Base-by-base conservation (phyloP, 2,113 vertebrate genomes). In the Atherinomorus stipes region DNA sequence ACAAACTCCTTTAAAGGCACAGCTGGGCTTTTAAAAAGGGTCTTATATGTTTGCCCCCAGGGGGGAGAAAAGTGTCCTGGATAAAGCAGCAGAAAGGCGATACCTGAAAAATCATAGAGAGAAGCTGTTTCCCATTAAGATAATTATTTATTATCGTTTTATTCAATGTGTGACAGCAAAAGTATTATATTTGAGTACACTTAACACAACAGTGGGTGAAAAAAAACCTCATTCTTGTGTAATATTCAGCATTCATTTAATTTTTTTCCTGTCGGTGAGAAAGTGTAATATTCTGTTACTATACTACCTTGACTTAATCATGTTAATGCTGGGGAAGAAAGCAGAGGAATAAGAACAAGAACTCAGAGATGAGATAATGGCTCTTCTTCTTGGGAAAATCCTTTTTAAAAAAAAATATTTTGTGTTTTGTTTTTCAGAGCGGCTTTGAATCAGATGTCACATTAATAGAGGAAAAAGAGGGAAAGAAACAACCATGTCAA, bases 1-100 rank as follows among this genome's bases (percentile, higher is more conserved):
- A 87, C 84, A 78, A 85, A 78, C 72, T 78, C 59, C 59, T 88
- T 86, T 74, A 83, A 85, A 85, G 67, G 78, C 83, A 88, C 88
- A 85, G 80, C 83, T 86, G 88, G 83, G 77, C 85, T 75, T 86
- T 86, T 47, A 74, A 74, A 84, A 85, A 81, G 56, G 78, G 72
- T 71, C 74, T 89, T 82, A 57, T 80, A 85, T 80, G 71, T 87
- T 89, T 85, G 64, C 21, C 80, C 75, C 75, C 51, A 40, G 74
- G 64, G 73, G 78, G 71, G 74, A 54, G 51, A 34, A 70, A 73
- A 61, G 37, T 80, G 71, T 66, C 69, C 78, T 67, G 86, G 63
- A 59, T 31, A 52, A 68, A 78, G 68, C 21, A 47, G 73, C 45
- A 78, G 69, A 76, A 78, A 83, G 76, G 70, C 80, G 78, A 80